Base-by-base conservation (phyloP, 2,113 vertebrate genomes). In the Ia io region DNA sequence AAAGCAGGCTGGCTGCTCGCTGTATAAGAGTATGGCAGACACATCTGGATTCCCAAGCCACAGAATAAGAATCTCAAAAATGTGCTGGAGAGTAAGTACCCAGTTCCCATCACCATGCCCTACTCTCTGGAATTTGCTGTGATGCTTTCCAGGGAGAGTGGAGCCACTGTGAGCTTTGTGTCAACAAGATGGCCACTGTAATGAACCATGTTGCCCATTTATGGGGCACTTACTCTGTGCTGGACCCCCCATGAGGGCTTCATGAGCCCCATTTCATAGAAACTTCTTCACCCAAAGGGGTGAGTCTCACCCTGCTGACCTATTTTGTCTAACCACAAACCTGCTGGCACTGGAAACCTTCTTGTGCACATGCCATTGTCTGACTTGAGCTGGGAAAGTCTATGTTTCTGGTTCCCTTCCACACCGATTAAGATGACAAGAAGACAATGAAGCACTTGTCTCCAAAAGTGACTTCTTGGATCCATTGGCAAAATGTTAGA, bases 401-500 rank as follows among this genome's bases (percentile, higher is more conserved):
- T 82, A 13, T n/a, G 59, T 51, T 59, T 77, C 44, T 11, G 22
- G 56, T 44, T 76, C 65, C 51, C 53, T 93, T 90, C 42, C 2
- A 6, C 53, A 30, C 32, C 20, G 95, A 85, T 77, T n/a, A 92
- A 70, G 73, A 70, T 35, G 90, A 83, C 59, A 32, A 78, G 56
- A 56, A 73, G 40, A 93, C 84, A 91, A 87, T 74, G 71, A 71
- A 74, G 88, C 40, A 73, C 77, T 94, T 90, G 88, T 96, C 63
- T 91, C 93, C 80, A 56, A 84, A 96, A 95, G 82, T 70, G 69
- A 92, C 83, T 95, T 95, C 63, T 88, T 92, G 82, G 93, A 90
- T 82, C 84, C 85, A 37, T 5, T 35, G 61, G 73, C 73, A 95
- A 93, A 97, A 97, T 83, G 91, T 96, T 97, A 86, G 96, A 96